Percentiles rank a stretch among this genome's conserved stretches.
Evolutionary conservation across 1,140 invertebrate genomes (phyloP).

Genomic region (Nasonia longicornis): DNA sequence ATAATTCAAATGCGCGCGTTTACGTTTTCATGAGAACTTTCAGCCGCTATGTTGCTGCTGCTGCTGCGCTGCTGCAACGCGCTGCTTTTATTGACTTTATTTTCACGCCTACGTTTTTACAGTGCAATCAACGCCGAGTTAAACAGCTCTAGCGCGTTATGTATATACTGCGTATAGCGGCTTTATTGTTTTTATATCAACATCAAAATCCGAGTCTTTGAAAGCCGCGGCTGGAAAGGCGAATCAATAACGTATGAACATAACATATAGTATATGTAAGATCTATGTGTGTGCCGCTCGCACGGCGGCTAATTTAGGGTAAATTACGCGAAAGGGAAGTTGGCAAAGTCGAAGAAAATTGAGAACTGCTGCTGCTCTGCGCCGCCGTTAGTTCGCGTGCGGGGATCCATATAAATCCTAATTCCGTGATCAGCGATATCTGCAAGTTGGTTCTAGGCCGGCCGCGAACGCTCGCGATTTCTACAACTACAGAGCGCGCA

Average conservation of each 20-base stretch:
- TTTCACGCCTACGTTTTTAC: slow-evolving; percentile 43
- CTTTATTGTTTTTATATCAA: slow-evolving; percentile 17
- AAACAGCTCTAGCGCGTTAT: slow-evolving; percentile 13
- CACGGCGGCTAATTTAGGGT: neutral
- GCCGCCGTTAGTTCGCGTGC: slow-evolving; percentile 56
- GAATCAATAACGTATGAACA: neutral
- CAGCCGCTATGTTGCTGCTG: neutral
- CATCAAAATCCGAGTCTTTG: neutral
- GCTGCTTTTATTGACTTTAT: slow-evolving; percentile 39
- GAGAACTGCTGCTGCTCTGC: slow-evolving; percentile 59
- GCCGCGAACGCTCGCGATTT: slow-evolving; percentile 33
- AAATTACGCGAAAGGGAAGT: slow-evolving; percentile 33
- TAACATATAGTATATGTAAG: neutral
- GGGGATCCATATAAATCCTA: slow-evolving; percentile 65
- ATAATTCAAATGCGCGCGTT: slow-evolving; percentile 28
- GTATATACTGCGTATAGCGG: neutral
- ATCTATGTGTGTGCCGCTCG: too few species aligned
- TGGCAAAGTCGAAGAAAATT: slow-evolving; percentile 19
- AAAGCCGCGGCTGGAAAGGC: neutral
- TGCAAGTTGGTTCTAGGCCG: slow-evolving; percentile 63
- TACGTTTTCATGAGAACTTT: slow-evolving; percentile 33
- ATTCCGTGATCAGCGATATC: slow-evolving; percentile 65
- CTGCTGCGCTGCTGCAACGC: neutral
- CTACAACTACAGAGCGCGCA: slow-evolving; percentile 9
- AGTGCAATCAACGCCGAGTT: slow-evolving; percentile 20